These are phyloP conservation scores for Lasioglossum figueresi DNA, from an alignment of 2,888 invertebrate genomes.

Conservation along the genomic window DNA sequence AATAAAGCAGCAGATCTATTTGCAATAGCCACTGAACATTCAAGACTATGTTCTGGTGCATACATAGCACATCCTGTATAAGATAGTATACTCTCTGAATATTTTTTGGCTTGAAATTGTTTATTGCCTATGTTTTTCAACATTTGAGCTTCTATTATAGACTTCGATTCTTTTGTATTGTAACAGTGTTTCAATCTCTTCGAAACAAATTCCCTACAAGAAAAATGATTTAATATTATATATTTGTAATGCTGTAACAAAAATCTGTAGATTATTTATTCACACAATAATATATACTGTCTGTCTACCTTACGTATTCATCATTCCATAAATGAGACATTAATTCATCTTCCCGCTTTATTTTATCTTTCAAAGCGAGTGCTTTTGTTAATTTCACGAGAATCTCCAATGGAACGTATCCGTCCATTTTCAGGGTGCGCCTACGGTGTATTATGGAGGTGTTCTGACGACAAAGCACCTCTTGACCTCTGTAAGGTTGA, in stretches of 20 bases:
- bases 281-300: neutral
- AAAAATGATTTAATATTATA: neutral
- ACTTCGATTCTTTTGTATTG: constrained; percentile 78
- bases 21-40: constrained; percentile 87
- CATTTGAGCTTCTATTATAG: constrained; percentile 76
- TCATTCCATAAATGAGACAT: constrained; percentile 69
- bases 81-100: constrained; percentile 85
- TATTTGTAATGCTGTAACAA: neutral
- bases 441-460: too few relatives aligned
- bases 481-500: too few relatives aligned
- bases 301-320: constrained; percentile 66
- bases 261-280: neutral
- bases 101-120: constrained; percentile 85
- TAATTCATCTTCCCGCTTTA: constrained; percentile 69
- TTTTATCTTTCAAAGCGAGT: constrained; percentile 38
- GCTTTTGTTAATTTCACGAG: too few relatives aligned
- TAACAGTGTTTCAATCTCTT: too few relatives aligned
- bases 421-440: too few relatives aligned
- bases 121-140: constrained; percentile 86
- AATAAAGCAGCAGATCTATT: constrained; percentile 89
- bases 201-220: constrained; percentile 77
- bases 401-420: constrained; percentile 55
- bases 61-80: constrained; percentile 88
- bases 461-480: too few relatives aligned
- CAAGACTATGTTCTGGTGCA: constrained; percentile 85